Conservation (phyloP, 2,797 vertebrate species). For the Tragelaphus oryx region DNA sequence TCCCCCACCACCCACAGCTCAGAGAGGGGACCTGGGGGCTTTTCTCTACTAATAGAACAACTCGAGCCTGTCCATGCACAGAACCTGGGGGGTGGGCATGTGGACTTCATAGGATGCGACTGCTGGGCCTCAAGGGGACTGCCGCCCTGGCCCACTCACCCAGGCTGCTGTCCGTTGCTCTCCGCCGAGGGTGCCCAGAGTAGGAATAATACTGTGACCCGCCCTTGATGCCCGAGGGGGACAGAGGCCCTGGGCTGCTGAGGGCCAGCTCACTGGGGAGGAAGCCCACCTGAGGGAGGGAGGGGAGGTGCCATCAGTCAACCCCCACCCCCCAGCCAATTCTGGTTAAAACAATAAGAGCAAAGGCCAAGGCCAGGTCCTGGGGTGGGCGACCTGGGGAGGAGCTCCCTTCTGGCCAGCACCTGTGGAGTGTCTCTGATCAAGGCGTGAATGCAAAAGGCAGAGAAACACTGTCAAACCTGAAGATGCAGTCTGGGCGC, state of each 20-base stretch:
- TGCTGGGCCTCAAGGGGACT: neutral
- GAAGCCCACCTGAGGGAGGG: slow-evolving; percentile 87
- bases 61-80: neutral
- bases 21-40: neutral
- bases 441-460: too few relatives aligned
- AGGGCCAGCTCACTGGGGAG: slow-evolving; percentile 93
- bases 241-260: slow-evolving; percentile 91
- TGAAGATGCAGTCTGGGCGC: accelerated
- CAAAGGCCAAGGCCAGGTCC: too few relatives aligned
- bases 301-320: neutral
- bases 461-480: neutral
- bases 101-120: neutral
- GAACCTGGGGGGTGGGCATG: neutral
- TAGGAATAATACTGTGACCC: slow-evolving; percentile 94
- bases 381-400: neutral
- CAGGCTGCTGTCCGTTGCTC: slow-evolving; percentile 90
- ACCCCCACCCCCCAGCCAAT: accelerated
- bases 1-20: neutral
- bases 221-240: slow-evolving; percentile 92
- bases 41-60: neutral
- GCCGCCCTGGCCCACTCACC: slow-evolving; percentile 82
- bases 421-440: accelerated
- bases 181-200: slow-evolving; percentile 91
- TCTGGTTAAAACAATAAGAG: neutral
- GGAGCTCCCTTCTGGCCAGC: neutral